A percentile compares a stretch with the other conserved stretches of the same genome.
Evolutionary conservation across 2,113 vertebrate species (phyloP).

Genomic region (Picathartes gymnocephalus): DNA sequence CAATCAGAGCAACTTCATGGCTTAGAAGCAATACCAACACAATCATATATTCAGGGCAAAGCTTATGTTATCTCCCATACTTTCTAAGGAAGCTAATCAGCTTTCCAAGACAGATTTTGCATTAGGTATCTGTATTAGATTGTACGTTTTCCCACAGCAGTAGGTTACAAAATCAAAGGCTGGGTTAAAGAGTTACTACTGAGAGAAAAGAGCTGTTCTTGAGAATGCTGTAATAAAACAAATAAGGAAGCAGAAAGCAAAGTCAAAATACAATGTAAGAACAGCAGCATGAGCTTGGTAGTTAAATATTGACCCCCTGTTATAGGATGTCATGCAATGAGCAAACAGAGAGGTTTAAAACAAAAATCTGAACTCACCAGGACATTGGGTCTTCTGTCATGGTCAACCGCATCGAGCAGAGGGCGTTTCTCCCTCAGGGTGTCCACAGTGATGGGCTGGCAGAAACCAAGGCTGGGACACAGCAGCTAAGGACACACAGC

Average conservation of each 20-base stretch:
- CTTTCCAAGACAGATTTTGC: background rate
- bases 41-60: background rate
- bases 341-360: background rate
- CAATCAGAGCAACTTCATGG: background rate
- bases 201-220: background rate
- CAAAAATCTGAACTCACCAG: constrained; percentile 68
- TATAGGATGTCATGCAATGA: background rate
- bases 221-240: background rate
- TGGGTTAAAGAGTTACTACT: background rate
- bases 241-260: background rate
- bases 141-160: background rate
- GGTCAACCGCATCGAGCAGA: constrained; percentile 86
- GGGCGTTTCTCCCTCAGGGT: constrained; percentile 79
- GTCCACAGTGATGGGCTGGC: constrained; percentile 80
- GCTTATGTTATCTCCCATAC: background rate
- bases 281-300: background rate
- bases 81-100: background rate
- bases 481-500: constrained; percentile 18
- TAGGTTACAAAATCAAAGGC: background rate
- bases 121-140: background rate
- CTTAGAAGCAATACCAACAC: background rate
- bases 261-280: background rate
- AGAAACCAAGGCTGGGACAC: constrained; percentile 81
- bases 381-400: constrained; percentile 71
- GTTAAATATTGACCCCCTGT: background rate